Conservation (phyloP, 1,140 invertebrate genomes). For the Mya arenaria region DNA sequence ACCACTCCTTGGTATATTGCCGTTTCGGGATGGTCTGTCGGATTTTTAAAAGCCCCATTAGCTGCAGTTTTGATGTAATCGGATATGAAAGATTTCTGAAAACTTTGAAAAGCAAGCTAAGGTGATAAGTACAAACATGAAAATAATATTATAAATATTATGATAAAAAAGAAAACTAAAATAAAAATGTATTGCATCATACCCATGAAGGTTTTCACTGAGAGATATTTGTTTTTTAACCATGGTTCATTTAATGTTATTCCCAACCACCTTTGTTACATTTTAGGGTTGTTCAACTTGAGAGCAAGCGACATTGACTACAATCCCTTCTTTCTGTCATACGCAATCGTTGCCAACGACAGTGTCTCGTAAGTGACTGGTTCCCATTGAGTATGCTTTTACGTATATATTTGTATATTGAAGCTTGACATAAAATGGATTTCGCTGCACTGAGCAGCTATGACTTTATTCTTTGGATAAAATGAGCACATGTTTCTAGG, state of each 20-base stretch:
- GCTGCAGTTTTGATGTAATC: no score
- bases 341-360: slow-evolving; percentile 86
- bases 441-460: no score
- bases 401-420: no score
- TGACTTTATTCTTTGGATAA: no score
- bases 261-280: background rate
- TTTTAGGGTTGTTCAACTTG: slow-evolving; percentile 92
- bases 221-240: background rate
- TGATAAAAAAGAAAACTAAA: background rate
- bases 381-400: no score
- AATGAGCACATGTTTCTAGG: no score
- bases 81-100: no score
- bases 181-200: background rate
- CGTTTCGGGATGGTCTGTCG: no score
- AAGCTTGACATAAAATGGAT: no score
- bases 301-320: slow-evolving; percentile 95
- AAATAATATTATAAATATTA: background rate
- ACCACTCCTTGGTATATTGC: no score
- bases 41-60: no score
- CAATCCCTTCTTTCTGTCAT: slow-evolving; percentile 98
- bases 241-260: background rate
- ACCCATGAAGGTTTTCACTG: background rate
- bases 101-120: background rate
- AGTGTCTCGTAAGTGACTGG: no score
- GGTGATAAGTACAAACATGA: background rate